Evolutionary conservation across 2,113 vertebrate genomes (phyloP).

Genomic region (Galbula dea): DNA sequence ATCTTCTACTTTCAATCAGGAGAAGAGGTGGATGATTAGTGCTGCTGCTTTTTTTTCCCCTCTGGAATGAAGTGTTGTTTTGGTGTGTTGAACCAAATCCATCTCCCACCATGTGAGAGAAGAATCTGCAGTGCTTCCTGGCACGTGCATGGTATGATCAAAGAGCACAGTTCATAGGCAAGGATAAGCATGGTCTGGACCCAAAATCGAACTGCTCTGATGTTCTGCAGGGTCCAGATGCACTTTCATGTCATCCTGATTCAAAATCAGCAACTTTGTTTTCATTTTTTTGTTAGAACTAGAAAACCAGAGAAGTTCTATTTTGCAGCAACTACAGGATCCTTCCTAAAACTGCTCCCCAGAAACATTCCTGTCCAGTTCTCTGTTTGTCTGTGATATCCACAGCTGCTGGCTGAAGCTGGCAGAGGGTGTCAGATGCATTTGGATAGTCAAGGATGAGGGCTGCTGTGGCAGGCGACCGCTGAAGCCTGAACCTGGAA

Average conservation of each 20-base stretch:
- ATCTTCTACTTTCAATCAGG: background rate
- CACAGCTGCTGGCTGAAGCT: constrained; percentile 12
- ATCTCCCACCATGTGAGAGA: background rate
- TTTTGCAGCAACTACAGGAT: background rate
- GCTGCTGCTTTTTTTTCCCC: background rate
- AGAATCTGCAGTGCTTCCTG: background rate
- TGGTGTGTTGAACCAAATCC: background rate
- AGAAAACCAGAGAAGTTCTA: background rate
- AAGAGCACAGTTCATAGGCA: background rate
- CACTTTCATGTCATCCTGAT: background rate
- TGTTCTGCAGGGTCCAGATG: background rate
- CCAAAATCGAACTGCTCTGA: background rate
- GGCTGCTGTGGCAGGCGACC: background rate
- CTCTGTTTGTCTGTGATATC: background rate
- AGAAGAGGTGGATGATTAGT: background rate
- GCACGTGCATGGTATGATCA: background rate
- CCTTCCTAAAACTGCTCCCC: background rate
- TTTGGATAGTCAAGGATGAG: background rate
- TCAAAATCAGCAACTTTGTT: constrained; percentile 19
- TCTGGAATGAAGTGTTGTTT: background rate
- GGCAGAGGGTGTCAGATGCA: background rate
- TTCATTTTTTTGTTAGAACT: background rate
- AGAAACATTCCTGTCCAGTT: background rate
- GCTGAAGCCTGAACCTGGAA: background rate
- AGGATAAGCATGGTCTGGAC: background rate